A percentile compares a stretch with the other conserved stretches of the same genome.
phyloP scores from a whole-genome alignment of 1,140 invertebrate genomes.

The Subanguina moxae region DNA sequence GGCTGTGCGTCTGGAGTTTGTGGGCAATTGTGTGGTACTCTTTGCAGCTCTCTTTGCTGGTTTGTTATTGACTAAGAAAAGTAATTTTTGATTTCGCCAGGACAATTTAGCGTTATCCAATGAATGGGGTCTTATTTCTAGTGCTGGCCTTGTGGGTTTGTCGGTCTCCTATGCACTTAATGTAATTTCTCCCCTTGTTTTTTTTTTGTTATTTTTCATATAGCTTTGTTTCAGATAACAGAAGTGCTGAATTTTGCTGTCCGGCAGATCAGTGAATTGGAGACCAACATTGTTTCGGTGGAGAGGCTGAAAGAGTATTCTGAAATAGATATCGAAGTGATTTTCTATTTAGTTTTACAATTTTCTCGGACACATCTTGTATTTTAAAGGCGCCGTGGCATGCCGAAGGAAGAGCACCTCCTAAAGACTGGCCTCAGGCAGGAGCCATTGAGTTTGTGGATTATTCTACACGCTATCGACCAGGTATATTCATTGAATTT shows the following conservation, averaged over 20 bases:
- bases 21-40: constrained; percentile 64
- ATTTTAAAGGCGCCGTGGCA: constrained; percentile 52
- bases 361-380: no score
- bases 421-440: constrained; percentile 60
- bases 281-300: constrained; percentile 56
- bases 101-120: constrained; percentile 33
- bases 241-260: constrained; percentile 51
- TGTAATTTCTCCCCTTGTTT: no score
- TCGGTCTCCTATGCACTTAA: constrained; percentile 65
- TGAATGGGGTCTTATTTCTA: constrained; percentile 46
- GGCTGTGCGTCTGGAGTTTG: constrained; percentile 62
- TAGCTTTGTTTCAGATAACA: constrained; percentile 42
- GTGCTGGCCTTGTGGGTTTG: constrained; percentile 64
- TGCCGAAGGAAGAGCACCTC: constrained; percentile 14
- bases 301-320: constrained; percentile 55
- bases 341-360: no score
- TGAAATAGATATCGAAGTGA: constrained; percentile 56
- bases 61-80: no score
- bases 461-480: constrained; percentile 60
- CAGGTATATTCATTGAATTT: constrained; percentile 52
- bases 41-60: constrained; percentile 63
- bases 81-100: no score
- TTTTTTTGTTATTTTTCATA: no score
- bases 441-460: constrained; percentile 61
- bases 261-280: constrained; percentile 46